Base-by-base conservation (phyloP, 2,113 vertebrate species). In the Seriola rivoliana region DNA sequence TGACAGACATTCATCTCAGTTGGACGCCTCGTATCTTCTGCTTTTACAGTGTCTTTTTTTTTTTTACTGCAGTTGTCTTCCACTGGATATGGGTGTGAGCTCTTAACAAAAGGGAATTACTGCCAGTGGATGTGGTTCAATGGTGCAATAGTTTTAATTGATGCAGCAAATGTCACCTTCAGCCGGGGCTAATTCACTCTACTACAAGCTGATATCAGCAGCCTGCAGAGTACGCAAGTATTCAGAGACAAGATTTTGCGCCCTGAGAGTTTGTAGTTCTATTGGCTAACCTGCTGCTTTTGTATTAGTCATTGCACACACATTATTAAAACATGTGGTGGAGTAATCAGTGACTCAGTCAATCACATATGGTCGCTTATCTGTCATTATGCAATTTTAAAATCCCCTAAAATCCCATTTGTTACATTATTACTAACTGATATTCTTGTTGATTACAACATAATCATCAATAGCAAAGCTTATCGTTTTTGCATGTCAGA, bases 401-500 rank as follows among this genome's bases (percentile, higher is more conserved):
- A 50, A 52, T 52, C 19, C 6, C 1, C 3, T 5, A 19, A 19
- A 52, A 7, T 29, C 29, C 29, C 17, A 19, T 21, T 2, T 17
- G 50, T 9, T 9, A 21, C 50, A 52, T 52, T 21, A 52, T 21
- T 5, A 50, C 4, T 17, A 7, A 5, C 6, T 50, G 1, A 21
- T 8, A 10, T 38, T 29, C 36, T 40, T 36, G 12, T 50, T 67
- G 50, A 66, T 71, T 50, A 17, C 17, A 36, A 8, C 23, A 19
- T 40, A 59, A 66, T 77, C 44, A 29, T 34, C 8, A 54, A 78
- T 66, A 52, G 14, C 23, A 13, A 66, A 32, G 34, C 16, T 46
- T 65, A 73, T 64, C 11, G 3, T 16, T 40, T 59, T 66, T 44
- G 12, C 4, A 38, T 29, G 29, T 29, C 29, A 29, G 29, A 29